Base-by-base conservation (phyloP, 92 coral and sea anemone genomes). In the Siderastrea siderea region DNA sequence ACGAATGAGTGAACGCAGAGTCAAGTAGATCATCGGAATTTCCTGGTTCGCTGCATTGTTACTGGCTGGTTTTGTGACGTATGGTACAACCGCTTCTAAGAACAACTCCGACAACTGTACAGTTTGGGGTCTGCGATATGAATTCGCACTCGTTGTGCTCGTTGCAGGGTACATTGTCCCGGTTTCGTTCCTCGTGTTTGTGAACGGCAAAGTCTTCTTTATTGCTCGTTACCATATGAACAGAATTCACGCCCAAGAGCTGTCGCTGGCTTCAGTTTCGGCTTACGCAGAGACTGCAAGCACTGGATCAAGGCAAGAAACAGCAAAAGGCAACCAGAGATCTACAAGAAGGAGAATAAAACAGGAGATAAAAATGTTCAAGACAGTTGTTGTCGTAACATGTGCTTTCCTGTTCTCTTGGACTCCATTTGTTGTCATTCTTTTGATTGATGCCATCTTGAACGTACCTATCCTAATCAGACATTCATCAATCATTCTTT, bases 351-450 rank as follows among this genome's bases (percentile, higher is more conserved):
- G 60, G 60, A 84, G 92, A 44, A 13, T 94, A 7, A 78, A 68
- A 54, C 89, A 71, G 49, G 94, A 95, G 71, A 95, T 93, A 65
- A 90, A 85, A 14, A 90, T 95, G 10, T 90, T 94, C 70, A 92
- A 92, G 71, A 83, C 95, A 10, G 93, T 95, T 86, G 67, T 93
- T 1, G 75, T 93, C 51, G 93, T 95, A 38, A 95, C 86, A 5
- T 90, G 96, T 17, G 71, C 91, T 7, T 95, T 93, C 65, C 68
- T 93, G 9, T 7, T 85, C 26, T 88, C 91, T 8, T 95, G 95
- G 94, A 88, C 98, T 51, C 98, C 98, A 7, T 95, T 95, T 54
- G 77, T 88, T n/a, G 80, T 89, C 8, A 78, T 84, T 67, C 72
- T 93, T 6, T 10, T 88, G 52, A 47, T 88, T 4, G 94, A 95